Evolutionary conservation across 92 coral and sea anemone species (phyloP).

Genomic region (Phenganax stokvisi): DNA sequence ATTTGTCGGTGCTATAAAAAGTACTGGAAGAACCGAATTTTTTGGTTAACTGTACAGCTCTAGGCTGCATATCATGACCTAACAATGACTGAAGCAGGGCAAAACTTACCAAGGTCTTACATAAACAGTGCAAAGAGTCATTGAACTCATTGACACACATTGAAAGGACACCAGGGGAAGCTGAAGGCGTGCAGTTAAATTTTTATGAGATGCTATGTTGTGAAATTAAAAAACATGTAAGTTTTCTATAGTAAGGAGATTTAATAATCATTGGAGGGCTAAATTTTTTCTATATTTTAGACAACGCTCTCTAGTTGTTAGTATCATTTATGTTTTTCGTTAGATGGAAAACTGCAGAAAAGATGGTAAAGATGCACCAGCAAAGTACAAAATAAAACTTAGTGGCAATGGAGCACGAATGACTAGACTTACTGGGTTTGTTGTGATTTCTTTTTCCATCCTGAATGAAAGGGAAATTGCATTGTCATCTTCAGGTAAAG

Average conservation of each 20-base stretch:
- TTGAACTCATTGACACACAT: slow-evolving; percentile 2
- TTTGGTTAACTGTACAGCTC: too few species aligned
- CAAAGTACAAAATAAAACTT: background rate
- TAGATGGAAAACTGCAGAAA: background rate
- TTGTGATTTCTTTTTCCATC: background rate
- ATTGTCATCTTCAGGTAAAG: too few species aligned
- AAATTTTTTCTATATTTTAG: background rate
- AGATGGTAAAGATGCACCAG: background rate
- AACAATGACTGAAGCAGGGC: background rate
- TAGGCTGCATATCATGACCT: slow-evolving; percentile 12
- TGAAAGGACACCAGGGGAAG: slow-evolving; percentile 18
- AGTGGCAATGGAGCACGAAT: background rate
- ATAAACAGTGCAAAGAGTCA: slow-evolving; percentile 1
- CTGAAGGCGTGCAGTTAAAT: slow-evolving; percentile 7
- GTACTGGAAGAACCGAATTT: too few species aligned
- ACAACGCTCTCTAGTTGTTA: background rate
- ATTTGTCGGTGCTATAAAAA: too few species aligned
- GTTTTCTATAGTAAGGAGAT: background rate
- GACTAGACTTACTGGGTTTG: background rate
- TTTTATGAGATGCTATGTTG: background rate
- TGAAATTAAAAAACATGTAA: slow-evolving; percentile 8
- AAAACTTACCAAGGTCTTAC: background rate
- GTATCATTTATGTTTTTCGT: background rate
- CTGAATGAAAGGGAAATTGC: background rate
- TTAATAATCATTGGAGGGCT: background rate